These are phyloP conservation scores for Tachycineta bicolor DNA, from an alignment of 2,113 vertebrate genomes.

Conservation along the genomic window DNA sequence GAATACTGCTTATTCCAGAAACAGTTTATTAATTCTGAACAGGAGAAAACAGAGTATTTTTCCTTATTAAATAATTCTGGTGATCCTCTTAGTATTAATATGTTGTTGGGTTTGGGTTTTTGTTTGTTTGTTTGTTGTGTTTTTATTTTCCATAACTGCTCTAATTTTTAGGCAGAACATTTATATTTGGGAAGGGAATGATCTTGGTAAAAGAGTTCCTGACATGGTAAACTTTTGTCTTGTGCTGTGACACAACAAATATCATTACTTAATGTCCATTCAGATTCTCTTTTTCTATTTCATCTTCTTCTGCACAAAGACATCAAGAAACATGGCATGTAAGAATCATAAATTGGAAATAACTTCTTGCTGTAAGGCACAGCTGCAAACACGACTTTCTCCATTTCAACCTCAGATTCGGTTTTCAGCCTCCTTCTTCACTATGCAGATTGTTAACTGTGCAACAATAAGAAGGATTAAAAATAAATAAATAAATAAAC, in stretches of 20 bases:
- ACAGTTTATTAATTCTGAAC: background rate
- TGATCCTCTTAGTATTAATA: background rate
- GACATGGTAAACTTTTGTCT: background rate
- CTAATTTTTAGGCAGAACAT: background rate
- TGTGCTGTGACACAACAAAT: background rate
- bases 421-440: background rate
- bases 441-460: background rate
- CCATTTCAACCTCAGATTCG: background rate
- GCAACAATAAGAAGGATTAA: background rate
- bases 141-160: background rate
- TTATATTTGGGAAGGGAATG: background rate
- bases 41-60: background rate
- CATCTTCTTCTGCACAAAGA: background rate
- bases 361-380: background rate
- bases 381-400: background rate
- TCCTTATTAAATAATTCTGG: background rate
- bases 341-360: background rate
- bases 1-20: background rate
- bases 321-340: background rate
- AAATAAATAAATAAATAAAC: background rate
- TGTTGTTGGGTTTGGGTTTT: background rate
- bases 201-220: background rate
- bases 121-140: too few species aligned
- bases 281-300: background rate
- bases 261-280: background rate